Evolutionary conservation across 2,797 vertebrate species (phyloP).

Genomic region (Dipus sagitta): DNA sequence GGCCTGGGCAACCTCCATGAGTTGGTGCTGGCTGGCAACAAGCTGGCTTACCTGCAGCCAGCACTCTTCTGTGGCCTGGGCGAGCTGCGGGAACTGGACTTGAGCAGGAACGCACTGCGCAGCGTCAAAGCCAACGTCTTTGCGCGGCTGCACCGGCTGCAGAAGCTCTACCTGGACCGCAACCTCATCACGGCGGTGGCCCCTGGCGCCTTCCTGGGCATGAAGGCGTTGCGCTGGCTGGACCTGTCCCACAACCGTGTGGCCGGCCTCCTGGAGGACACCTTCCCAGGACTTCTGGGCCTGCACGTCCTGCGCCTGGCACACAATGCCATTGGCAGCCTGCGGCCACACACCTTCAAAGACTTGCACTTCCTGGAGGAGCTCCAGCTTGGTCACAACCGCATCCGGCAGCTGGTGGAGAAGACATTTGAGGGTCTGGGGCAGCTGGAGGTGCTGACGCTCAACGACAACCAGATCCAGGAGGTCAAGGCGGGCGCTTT

Average conservation of each 20-base stretch:
- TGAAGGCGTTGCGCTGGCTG: constrained; percentile 96
- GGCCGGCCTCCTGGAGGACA: constrained; percentile 92
- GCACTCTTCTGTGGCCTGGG: constrained; percentile 93
- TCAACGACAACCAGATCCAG: constrained; percentile 95
- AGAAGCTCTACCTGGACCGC: constrained; percentile 96
- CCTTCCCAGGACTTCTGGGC: constrained; percentile 93
- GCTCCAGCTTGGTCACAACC: constrained; percentile 94
- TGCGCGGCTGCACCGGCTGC: constrained; percentile 93
- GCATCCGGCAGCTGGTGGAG: constrained; percentile 90
- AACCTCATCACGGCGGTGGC: constrained; percentile 94
- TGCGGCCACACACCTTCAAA: constrained; percentile 94
- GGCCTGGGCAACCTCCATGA: constrained; percentile 93
- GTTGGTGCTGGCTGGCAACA: constrained; percentile 95
- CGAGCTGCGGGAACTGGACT: constrained; percentile 96
- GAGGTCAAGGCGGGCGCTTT: constrained; percentile 92
- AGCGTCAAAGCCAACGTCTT: constrained; percentile 96
- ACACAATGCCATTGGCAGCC: constrained; percentile 92
- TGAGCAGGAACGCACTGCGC: constrained; percentile 94
- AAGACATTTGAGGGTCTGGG: constrained; percentile 94
- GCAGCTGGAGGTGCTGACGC: constrained; percentile 94
- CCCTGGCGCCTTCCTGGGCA: constrained; percentile 94
- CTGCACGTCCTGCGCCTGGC: constrained; percentile 95
- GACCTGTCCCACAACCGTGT: constrained; percentile 96
- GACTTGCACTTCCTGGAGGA: constrained; percentile 97
- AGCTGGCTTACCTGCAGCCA: constrained; percentile 95